A percentile compares a stretch with the other conserved stretches of the same genome.
These are phyloP conservation scores for Xiphydria camelus DNA, from an alignment of 2,888 invertebrate species.

Conservation along the genomic window DNA sequence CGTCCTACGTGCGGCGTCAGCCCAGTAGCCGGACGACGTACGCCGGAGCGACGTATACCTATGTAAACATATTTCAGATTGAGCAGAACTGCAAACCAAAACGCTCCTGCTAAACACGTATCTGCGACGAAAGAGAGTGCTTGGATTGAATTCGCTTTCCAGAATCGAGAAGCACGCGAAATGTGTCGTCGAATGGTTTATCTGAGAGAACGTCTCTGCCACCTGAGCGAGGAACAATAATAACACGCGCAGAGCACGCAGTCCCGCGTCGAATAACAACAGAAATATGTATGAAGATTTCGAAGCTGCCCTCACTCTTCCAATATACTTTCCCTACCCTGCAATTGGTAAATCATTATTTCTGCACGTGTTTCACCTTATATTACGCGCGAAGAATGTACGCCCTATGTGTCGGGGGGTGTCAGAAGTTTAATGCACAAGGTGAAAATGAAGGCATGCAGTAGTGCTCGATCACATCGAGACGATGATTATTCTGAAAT, in stretches of 20 bases:
- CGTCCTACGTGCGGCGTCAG: conserved; percentile 71
- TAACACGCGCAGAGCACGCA: conserved; percentile 85
- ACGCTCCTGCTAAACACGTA: conserved; percentile 69
- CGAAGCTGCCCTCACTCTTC: conserved; percentile 27
- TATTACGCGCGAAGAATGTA: conserved; percentile 33
- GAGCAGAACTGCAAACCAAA: conserved; percentile 83
- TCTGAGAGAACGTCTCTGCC: conserved; percentile 61
- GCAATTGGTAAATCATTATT: conserved; percentile 15
- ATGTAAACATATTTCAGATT: conserved; percentile 98
- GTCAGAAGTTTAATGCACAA: conserved; percentile 76
- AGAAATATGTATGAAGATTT: conserved; percentile 35
- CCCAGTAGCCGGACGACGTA: conserved; percentile 83
- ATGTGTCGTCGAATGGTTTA: conserved; percentile 21
- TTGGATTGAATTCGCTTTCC: conserved; percentile 13
- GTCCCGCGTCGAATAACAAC: conserved; percentile 72
- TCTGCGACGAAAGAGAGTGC: conserved; percentile 65
- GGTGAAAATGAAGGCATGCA: conserved; percentile 40
- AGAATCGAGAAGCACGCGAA: conserved; percentile 9
- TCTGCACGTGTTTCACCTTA: background rate
- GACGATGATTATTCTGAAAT: too few relatives aligned
- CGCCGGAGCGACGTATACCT: conserved; percentile 93
- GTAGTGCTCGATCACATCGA: conserved; percentile 30
- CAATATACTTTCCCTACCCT: conserved; percentile 43
- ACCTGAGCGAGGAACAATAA: conserved; percentile 77
- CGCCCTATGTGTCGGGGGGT: conserved; percentile 82